These are phyloP conservation scores for Ctenopoma multispine DNA, from an alignment of 2,797 vertebrate species.

Conservation along the genomic window DNA sequence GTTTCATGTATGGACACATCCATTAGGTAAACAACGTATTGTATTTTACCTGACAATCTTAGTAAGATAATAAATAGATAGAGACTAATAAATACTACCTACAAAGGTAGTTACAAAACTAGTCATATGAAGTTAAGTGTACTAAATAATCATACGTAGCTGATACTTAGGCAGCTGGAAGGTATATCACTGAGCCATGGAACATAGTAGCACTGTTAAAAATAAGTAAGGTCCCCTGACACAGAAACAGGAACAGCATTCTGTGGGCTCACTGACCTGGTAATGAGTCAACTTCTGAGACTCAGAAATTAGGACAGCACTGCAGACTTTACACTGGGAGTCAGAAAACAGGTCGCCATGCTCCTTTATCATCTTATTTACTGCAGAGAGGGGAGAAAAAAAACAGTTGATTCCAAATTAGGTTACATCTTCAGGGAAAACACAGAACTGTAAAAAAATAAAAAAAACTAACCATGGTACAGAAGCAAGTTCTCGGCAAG, in stretches of 20 bases:
- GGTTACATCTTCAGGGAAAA: slow-evolving; percentile 43
- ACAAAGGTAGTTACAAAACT: neutral
- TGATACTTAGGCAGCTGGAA: slow-evolving; percentile 2
- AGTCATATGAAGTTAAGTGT: neutral
- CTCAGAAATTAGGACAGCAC: slow-evolving; percentile 93
- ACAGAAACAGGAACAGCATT: slow-evolving; percentile 17
- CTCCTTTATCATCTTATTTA: slow-evolving; percentile 93
- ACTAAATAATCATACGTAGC: slow-evolving; percentile 1
- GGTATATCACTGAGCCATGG: neutral
- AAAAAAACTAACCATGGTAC: neutral
- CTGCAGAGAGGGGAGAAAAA: slow-evolving; percentile 67
- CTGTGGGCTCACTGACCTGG: slow-evolving; percentile 85
- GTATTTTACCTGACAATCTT: too few relatives aligned
- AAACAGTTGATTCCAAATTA: slow-evolving; percentile 30
- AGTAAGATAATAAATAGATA: neutral
- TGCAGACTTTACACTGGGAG: slow-evolving; percentile 95
- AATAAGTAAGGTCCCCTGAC: slow-evolving; percentile 19
- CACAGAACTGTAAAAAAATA: neutral
- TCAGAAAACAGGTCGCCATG: slow-evolving; percentile 94
- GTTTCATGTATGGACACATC: neutral
- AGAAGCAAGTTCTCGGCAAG: neutral
- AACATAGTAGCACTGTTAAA: neutral
- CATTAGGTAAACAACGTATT: too few relatives aligned
- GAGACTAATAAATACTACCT: neutral
- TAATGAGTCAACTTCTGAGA: slow-evolving; percentile 97